Base-by-base conservation (phyloP, 2,888 invertebrate genomes). In the Drosophila neoperkinsi region DNA sequence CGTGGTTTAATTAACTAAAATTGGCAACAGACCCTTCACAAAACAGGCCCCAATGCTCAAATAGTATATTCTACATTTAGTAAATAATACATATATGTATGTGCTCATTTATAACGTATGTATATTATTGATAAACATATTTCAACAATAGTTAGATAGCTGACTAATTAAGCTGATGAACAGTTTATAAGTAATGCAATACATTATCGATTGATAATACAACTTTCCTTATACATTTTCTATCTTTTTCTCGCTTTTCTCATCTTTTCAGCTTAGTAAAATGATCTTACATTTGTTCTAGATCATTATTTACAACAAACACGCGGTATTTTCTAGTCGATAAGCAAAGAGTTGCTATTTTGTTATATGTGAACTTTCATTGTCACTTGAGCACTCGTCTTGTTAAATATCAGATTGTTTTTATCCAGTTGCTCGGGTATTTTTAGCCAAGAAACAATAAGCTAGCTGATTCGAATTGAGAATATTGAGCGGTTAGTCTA, bases 1-100 rank as follows among this genome's bases (percentile, higher is more conserved):
- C 79, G 71, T 73, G 88, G 82, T 79, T 88, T 90, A 90, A 85
- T 90, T 90, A 85, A 80, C 83, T 78, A 68, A 90, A 79, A 85
- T 88, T 88, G 75, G 68, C 71, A 67, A 61, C 72, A 64, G 55
- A 65, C 31, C 28, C 28, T 38, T 65, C 67, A 77, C 64, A 83
- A 70, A 76, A 43, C 7, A 0, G 5, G 13, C 25, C 11, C 9
- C n/a, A 53, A 34, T 21, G 53, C 58, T 30, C 46, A 36, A 34
- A 56, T 50, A 4, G 3, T 36, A 7, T 33, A 18, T 46, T 46
- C 46, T 9, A 49, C 11, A 68, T 31, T 53, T 53, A 53, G 9
- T 67, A 3, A 31, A 4, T 21, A 21, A 13, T 7, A n/a, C 51
- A 16, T 16, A 25, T 18, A 13, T 10, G 25, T 16, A 21, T 13